Base-by-base conservation (phyloP, 2,113 vertebrate species). In the Pelecanus crispus region DNA sequence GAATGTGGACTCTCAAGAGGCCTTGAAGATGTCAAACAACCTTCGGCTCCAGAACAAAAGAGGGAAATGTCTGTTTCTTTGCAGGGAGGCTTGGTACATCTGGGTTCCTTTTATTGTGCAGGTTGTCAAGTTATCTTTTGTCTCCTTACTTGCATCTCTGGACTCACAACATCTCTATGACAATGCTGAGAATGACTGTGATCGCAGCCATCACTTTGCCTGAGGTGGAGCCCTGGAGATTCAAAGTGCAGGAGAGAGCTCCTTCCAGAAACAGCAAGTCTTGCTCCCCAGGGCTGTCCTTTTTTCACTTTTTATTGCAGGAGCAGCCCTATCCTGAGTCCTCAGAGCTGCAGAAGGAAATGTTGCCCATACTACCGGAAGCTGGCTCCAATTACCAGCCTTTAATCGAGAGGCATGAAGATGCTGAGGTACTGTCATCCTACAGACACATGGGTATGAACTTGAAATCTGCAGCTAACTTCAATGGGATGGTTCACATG, bases 11-110 rank as follows among this genome's bases (percentile, higher is more conserved):
- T 53, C 40, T 61, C 29, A 44, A 67, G 61, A 63, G 26, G 5
- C 20, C 31, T 84, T 2, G 13, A 78, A 90, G 45, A 67, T 2
- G 2, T 70, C 42, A 56, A 88, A 38, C 26, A 72, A 47, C 21
- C 13, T 72, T 59, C 21, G 3, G 18, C 24, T 93, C 17, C 52
- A 84, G 44, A 91, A 83, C 5, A 78, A 68, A 31, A 47, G 34
- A 77, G 22, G 53, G 2, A 81, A 94, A 62, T 32, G 10, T 59
- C 40, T 65, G 8, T 67, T 90, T 93, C 86, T 88, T 90, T 31
- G 6, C 15, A 2, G 1, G 22, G 7, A 86, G 2, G 11, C n/a
- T 92, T 10, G 0, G 0, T 31, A 53, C 0, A 1, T 32, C 38
- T 71, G 17, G 11, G 7, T 38, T 85, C 25, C 38, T 85, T 85